Evolutionary conservation across 2,797 vertebrate species (phyloP).

Genomic region (Nannoperca australis): DNA sequence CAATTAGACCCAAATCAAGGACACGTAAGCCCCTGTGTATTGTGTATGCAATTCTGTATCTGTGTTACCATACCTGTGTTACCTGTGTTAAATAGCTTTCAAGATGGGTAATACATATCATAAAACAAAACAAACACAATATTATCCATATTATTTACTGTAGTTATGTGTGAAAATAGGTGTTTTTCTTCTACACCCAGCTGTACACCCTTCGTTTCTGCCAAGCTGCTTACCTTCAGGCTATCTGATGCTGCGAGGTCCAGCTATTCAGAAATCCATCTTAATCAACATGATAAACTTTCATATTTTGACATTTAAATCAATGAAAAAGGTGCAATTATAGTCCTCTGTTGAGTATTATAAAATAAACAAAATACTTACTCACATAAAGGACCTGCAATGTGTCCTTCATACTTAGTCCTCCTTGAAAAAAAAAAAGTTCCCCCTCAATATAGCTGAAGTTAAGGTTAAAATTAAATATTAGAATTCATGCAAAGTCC

Average conservation of each 20-base stretch:
- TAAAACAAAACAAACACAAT: background rate
- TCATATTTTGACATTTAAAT: background rate
- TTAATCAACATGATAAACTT: background rate
- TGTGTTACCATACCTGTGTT: conserved; percentile 24
- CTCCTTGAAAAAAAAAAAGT: background rate
- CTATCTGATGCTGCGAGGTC: background rate
- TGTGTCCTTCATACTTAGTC: background rate
- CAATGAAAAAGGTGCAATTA: background rate
- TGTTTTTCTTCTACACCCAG: background rate
- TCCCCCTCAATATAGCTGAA: background rate
- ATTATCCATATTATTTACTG: conserved; percentile 1
- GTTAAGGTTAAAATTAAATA: background rate
- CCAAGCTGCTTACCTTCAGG: background rate
- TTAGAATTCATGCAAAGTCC: background rate
- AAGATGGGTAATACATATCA: conserved; percentile 21
- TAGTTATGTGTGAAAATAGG: background rate
- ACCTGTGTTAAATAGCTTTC: conserved; percentile 34
- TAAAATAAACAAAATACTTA: background rate
- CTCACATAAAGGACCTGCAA: background rate
- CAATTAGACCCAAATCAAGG: conserved; percentile 78
- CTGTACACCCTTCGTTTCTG: too few species aligned
- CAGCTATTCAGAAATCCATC: background rate
- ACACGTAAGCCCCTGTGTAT: conserved; percentile 72
- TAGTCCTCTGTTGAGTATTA: background rate
- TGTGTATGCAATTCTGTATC: conserved; percentile 34